These are phyloP conservation scores for Odocoileus hemionus DNA, from an alignment of 2,113 vertebrate genomes.

Conservation along the genomic window DNA sequence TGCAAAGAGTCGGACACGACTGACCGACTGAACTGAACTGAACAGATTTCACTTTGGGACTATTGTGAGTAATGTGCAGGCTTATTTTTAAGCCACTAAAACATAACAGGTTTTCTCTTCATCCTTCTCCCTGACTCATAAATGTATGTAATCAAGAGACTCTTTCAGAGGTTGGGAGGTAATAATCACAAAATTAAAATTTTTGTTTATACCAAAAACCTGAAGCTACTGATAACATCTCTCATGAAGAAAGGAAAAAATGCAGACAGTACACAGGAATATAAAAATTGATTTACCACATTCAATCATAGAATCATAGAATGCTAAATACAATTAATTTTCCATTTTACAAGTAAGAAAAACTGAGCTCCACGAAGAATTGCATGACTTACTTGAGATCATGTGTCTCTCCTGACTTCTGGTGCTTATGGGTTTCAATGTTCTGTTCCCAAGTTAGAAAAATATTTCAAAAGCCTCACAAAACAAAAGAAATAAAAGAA, in stretches of 20 bases:
- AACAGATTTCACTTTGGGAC: background rate
- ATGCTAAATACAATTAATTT: background rate
- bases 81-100: background rate
- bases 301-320: background rate
- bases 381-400: background rate
- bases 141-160: background rate
- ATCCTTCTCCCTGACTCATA: background rate
- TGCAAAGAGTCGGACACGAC: accelerated
- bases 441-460: background rate
- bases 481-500: background rate
- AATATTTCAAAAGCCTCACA: background rate
- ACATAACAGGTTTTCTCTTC: background rate
- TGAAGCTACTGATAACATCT: background rate
- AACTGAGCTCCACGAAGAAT: background rate
- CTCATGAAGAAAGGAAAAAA: background rate
- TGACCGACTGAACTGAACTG: background rate
- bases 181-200: background rate
- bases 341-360: background rate
- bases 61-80: background rate
- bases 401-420: background rate
- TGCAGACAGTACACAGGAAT: background rate
- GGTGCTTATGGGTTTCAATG: background rate
- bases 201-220: background rate
- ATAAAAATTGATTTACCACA: background rate
- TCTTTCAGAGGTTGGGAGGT: background rate